Base-by-base conservation (phyloP, 2,888 invertebrate species). In the Ormyrus nitidulus region DNA sequence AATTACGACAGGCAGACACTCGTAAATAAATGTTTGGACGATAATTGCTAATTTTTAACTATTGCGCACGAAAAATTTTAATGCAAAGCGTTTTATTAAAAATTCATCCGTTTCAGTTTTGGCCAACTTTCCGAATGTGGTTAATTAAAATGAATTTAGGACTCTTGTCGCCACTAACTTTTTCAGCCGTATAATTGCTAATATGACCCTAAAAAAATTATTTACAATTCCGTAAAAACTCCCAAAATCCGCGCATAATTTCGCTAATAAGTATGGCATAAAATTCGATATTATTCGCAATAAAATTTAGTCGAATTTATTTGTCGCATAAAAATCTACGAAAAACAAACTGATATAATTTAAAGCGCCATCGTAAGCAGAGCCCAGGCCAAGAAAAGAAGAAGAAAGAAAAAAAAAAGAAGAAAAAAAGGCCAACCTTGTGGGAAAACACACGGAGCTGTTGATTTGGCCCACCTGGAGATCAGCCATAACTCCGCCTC, bases 331-430 rank as follows among this genome's bases (percentile, higher is more conserved):
- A 75, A 81, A 76, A 65, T 62, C 54, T 34, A 34, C 69, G 76
- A 68, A 73, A 73, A 77, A 79, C 77, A 73, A 79, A 81, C 77
- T 69, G 77, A 46, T 79, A 76, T 79, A 81, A 81, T 79, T 81
- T 65, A 74, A 73, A 81, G 61, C 66, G 78, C 65, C 49, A 59
- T 69, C 54, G 19, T 66, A 61, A 75, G 56, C 34, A 65, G 46
- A 65, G 46, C 56, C 64, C 10, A 2, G 34, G 34, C 34, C 3
- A 4, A 34, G 34, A 4, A 34, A 34, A 34, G 34, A 34, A 34
- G 34, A 34, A 53, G 10, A 11, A 8, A 53, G 11, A 46, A 66
- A 66, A 68, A 74, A 66, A 68, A 10, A 53, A 5, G 11, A 8
- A 53, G 0, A 46, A 66, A 66, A 68, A 74, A 66, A 68, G 34